Evolutionary conservation across 2,113 vertebrate species (phyloP).

Genomic region (Trinectes maculatus): DNA sequence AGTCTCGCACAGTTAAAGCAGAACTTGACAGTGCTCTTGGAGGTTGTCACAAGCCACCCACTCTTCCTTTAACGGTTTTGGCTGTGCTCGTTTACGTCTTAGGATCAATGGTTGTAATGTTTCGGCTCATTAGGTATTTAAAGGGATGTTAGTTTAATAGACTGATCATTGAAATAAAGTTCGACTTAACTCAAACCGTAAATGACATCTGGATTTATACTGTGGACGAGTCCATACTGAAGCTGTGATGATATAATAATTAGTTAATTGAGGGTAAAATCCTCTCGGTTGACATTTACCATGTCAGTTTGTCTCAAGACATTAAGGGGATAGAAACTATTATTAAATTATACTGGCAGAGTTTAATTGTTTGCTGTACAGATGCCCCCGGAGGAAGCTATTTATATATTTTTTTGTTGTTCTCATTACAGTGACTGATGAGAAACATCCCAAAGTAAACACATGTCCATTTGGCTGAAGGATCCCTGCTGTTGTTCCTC

Average conservation of each 20-base stretch:
- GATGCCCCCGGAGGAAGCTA: constrained; percentile 8
- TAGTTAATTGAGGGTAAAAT: too few relatives aligned
- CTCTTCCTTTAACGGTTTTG: constrained; percentile 9
- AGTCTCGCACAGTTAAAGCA: constrained; percentile 50
- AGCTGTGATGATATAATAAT: constrained; percentile 9
- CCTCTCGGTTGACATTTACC: too few relatives aligned
- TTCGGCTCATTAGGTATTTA: not conserved
- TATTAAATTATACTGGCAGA: constrained; percentile 5
- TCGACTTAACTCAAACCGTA: not conserved
- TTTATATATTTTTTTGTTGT: constrained; percentile 23
- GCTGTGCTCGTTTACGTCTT: constrained; percentile 6
- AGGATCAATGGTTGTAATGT: constrained; percentile 2
- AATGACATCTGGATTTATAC: not conserved
- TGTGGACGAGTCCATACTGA: not conserved
- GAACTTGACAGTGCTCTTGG: constrained; percentile 53
- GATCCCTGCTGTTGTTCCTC: constrained; percentile 69
- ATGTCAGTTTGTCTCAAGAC: too few relatives aligned
- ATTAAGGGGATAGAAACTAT: not conserved
- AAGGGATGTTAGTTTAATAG: not conserved
- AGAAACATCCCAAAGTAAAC: constrained; percentile 68
- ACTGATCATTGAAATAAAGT: not conserved
- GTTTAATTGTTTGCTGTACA: constrained; percentile 17
- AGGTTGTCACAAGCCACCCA: constrained; percentile 41
- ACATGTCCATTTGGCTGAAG: constrained; percentile 68
- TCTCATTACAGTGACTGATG: constrained; percentile 56